Evolutionary conservation across 2,888 invertebrate species (phyloP).

Genomic region (Eumacrocentrus americanus): DNA sequence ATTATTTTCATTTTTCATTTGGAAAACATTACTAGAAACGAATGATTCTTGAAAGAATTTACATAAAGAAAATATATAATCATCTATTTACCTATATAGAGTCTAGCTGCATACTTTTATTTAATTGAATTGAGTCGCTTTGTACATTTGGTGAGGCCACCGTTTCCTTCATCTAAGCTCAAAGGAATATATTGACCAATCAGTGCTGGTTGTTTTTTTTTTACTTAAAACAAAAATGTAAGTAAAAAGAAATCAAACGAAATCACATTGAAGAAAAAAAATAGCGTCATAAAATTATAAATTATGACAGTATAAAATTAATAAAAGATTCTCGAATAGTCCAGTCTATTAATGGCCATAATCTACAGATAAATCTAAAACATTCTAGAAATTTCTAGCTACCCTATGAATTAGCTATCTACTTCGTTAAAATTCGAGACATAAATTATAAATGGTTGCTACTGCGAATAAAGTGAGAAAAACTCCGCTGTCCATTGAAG

Average conservation of each 20-base stretch:
- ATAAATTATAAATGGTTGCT: not conserved
- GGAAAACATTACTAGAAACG: no score
- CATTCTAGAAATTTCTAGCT: not conserved
- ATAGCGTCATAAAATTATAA: not conserved
- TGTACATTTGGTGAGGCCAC: slow-evolving; percentile 11
- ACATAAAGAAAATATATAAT: not conserved
- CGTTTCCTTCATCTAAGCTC: not conserved
- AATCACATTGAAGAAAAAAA: slow-evolving; percentile 3
- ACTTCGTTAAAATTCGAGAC: not conserved
- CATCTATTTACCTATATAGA: not conserved
- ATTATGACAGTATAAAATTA: not conserved
- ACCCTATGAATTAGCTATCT: not conserved
- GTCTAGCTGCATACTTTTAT: not conserved
- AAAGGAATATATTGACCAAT: not conserved
- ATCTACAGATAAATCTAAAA: not conserved
- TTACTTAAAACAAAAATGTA: not conserved
- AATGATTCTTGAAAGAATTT: no score
- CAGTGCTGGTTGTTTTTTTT: not conserved
- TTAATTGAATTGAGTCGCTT: not conserved
- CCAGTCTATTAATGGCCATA: not conserved
- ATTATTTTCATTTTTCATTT: no score
- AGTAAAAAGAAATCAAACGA: not conserved
- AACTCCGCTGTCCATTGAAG: not conserved
- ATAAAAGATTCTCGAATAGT: not conserved
- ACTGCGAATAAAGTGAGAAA: not conserved